Conservation (phyloP, 2,113 vertebrate species). For the Oophaga pumilio region DNA sequence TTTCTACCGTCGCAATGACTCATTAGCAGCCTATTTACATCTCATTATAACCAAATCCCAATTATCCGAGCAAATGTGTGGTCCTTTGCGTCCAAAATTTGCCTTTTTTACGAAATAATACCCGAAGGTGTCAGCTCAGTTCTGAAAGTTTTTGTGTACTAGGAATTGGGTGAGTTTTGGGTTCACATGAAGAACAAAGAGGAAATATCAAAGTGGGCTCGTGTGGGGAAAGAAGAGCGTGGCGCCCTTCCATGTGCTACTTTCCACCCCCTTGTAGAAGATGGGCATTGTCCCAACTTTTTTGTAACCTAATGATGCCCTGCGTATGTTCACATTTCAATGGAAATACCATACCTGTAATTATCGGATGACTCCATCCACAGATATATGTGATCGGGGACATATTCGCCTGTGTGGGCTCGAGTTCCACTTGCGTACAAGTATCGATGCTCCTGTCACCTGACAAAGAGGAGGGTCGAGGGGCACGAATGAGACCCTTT, state of each 20-base stretch:
- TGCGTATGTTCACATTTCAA: no score
- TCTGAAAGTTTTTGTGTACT: not conserved
- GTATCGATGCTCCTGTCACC: no score
- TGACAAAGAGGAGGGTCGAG: no score
- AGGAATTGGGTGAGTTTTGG: not conserved
- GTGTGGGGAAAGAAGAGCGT: not conserved
- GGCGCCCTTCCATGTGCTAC: not conserved
- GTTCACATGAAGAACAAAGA: not conserved
- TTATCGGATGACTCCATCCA: no score
- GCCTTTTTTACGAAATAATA: not conserved
- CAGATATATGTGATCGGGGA: no score
- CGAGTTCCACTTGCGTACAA: no score
- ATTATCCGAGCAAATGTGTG: slow-evolving; percentile 12
- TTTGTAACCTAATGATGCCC: not conserved
- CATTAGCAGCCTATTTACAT: slow-evolving; percentile 41
- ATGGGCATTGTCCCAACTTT: no score
- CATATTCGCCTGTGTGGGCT: no score
- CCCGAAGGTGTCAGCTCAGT: no score
- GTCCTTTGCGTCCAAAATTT: not conserved
- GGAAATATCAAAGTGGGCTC: not conserved
- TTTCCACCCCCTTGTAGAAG: not conserved
- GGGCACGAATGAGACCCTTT: no score
- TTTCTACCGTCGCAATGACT: not conserved
- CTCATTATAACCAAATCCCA: slow-evolving; percentile 31
- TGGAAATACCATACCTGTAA: no score